Base-by-base conservation (phyloP, 2,113 vertebrate genomes). In the Carassius auratus region DNA sequence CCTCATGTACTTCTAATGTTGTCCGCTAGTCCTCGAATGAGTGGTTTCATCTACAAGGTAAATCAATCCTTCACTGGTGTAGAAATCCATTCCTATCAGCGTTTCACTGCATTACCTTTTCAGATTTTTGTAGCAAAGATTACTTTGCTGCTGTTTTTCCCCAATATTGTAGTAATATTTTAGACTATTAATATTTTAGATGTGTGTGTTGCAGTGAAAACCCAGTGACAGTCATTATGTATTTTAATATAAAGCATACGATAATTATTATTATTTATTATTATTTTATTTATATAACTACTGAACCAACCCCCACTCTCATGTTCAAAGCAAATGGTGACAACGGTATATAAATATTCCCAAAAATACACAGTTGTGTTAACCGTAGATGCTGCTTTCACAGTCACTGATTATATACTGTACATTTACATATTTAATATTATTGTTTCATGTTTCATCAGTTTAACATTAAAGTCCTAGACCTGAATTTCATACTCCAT, bases 11-110 rank as follows among this genome's bases (percentile, higher is more conserved):
- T 99, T 87, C 93, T 99, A 8, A 94, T 99, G 93, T 88, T 99
- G 69, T 99, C 98, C 87, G 96, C 97, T 89, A 99, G 97, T 86
- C 94, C 96, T 9, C 95, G 98, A 87, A 99, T 99, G 98, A 99
- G 98, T 86, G 97, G 97, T 1, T 99, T 99, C 92, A 98, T 99
- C 85, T 99, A 98, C 90, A 97, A 99, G 97, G 98, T 99, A 92
- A 61, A 59, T 55, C 42, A 45, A 45, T 45, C 42, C 52, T 55
- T 55, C 15, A 55, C 52, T 55, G 52, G 5, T 15, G 14, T 55
- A 55, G 17, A 55, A 55, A 15, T 17, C 1, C 52, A 17, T 4
- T 52, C 50, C 50, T 14, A 52, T 52, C 50, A 52, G 13, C 5
- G 13, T 55, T 52, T 55, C 52, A 55, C 3, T 17, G 13, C 14